phyloP scores from a whole-genome alignment of 2,113 vertebrate species.

The Platanista minor region DNA sequence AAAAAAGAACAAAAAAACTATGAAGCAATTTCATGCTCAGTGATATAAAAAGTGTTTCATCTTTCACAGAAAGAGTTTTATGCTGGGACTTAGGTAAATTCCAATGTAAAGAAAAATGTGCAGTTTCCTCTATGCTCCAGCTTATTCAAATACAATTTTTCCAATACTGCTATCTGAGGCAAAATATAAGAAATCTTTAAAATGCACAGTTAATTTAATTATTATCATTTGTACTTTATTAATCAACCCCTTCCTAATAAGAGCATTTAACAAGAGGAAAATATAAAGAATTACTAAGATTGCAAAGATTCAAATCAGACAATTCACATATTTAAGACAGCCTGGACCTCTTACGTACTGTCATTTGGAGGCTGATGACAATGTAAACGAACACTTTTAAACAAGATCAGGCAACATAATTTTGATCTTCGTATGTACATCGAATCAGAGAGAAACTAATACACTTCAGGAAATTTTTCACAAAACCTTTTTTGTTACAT shows the following conservation, averaged over 20 bases:
- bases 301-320: background rate
- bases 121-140: background rate
- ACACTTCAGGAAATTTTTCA: constrained; percentile 51
- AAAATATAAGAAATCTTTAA: background rate
- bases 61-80: constrained; percentile 5
- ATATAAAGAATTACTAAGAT: background rate
- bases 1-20: background rate
- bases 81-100: background rate
- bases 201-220: background rate
- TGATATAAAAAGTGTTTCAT: background rate
- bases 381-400: constrained; percentile 65
- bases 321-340: background rate
- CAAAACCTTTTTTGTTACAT: too few relatives aligned
- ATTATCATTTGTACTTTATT: background rate
- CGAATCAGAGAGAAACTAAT: constrained; percentile 67
- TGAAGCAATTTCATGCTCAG: background rate
- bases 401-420: constrained; percentile 52
- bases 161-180: background rate
- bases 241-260: background rate
- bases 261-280: background rate
- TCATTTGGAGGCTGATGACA: background rate
- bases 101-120: background rate
- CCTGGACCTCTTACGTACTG: background rate
- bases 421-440: constrained; percentile 32
- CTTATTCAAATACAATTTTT: background rate